These are phyloP conservation scores for Unio delphinus DNA, from an alignment of 2,888 invertebrate genomes.

Conservation along the genomic window DNA sequence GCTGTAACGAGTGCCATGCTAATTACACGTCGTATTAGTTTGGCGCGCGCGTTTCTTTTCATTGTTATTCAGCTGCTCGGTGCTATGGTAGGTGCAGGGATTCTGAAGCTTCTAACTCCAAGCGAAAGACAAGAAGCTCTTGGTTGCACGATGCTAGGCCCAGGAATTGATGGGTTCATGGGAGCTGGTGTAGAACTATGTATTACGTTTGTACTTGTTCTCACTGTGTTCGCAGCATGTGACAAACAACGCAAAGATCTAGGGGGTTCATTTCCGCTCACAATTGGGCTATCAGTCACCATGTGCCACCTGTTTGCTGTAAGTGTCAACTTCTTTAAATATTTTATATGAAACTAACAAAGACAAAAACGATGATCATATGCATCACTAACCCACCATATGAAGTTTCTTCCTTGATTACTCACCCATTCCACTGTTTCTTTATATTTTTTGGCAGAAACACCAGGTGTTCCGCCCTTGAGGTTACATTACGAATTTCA, in stretches of 20 bases:
- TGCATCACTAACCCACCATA: no score
- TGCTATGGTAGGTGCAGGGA: conserved; percentile 91
- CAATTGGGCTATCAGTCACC: conserved; percentile 89
- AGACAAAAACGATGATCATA: no score
- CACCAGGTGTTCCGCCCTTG: no score
- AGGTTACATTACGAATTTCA: no score
- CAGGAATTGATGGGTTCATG: conserved; percentile 76
- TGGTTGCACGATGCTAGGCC: conserved; percentile 77
- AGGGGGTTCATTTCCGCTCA: conserved; percentile 82
- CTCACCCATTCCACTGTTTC: no score
- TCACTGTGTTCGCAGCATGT: conserved; percentile 87
- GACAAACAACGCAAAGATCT: conserved; percentile 86
- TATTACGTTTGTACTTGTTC: conserved; percentile 87
- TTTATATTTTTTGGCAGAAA: no score
- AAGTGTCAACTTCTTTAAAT: conserved; percentile 71
- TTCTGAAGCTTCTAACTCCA: conserved; percentile 76
- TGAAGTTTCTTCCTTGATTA: no score
- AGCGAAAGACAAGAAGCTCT: conserved; percentile 85
- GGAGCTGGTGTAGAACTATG: conserved; percentile 87
- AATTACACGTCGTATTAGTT: conserved; percentile 84
- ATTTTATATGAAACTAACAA: no score
- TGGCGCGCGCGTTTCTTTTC: conserved; percentile 83
- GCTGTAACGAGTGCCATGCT: conserved; percentile 76
- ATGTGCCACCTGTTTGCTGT: conserved; percentile 90
- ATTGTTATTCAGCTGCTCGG: conserved; percentile 94